These are phyloP conservation scores for Platalea minor DNA, from an alignment of 2,797 vertebrate species.

Conservation along the genomic window DNA sequence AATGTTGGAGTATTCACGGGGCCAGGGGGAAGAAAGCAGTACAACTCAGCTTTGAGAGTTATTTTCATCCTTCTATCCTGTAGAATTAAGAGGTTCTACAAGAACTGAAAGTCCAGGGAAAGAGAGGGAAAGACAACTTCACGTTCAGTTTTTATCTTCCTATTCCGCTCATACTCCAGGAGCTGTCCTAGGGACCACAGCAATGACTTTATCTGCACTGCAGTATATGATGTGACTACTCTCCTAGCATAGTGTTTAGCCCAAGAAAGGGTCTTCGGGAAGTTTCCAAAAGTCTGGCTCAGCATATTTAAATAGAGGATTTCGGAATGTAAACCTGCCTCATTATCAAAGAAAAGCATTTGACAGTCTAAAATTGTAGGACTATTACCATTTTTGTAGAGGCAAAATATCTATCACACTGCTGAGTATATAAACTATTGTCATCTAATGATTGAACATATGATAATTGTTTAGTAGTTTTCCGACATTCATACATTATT, in stretches of 20 bases:
- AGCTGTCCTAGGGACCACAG: not conserved
- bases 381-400: not conserved
- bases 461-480: not conserved
- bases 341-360: not conserved
- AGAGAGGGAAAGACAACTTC: not conserved
- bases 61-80: not conserved
- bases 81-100: not conserved
- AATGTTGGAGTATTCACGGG: not conserved
- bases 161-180: not conserved
- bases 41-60: not conserved
- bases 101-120: not conserved
- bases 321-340: not conserved
- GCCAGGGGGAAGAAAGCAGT: not conserved
- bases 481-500: not conserved
- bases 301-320: not conserved
- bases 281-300: not conserved
- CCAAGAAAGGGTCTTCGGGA: not conserved
- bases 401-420: not conserved
- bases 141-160: not conserved
- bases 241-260: not conserved
- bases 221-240: not conserved
- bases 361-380: not conserved
- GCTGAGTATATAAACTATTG: not conserved
- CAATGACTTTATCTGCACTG: not conserved
- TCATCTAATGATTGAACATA: not conserved